Base-by-base conservation (phyloP, 2,888 invertebrate species). In the Ophioninae sp. region DNA sequence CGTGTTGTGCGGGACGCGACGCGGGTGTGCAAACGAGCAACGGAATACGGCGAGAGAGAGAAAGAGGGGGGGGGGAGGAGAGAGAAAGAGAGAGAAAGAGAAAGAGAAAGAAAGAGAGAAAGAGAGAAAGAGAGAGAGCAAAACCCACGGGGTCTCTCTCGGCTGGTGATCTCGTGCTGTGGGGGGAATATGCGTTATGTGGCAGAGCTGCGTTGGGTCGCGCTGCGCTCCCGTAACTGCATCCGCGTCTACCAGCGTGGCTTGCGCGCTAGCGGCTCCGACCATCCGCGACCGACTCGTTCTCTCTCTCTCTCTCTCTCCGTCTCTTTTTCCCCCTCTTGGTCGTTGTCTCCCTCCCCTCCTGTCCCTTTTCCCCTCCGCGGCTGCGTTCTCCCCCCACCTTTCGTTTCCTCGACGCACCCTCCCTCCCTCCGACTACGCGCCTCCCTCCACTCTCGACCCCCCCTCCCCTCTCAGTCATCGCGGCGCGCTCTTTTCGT, bases 161-260 rank as follows among this genome's bases (percentile, higher is more conserved):
- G 79, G 58, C 39, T 23, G 64, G 56, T 85, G 87, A 86, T 87
- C 87, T 87, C 87, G 51, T 88, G 89, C 87, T 88, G 88, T 87
- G 83, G 76, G 71, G 76, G 81, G 87, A 88, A 89, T 89, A 89
- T 90, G 90, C 90, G 88, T 90, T 88, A 58, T 75, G 87, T 87
- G 77, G 30, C 71, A 82, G 85, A 87, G 92, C 91, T 92, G 92
- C 91, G 92, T 92, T 91, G 91, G 91, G 92, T 92, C 92, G 92
- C 93, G 92, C 92, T 92, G 92, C 93, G 92, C 93, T 92, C 92
- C 92, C 93, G 92, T 93, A 93, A 93, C 93, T 93, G 93, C 92
- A 92, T 92, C 91, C 91, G 91, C 91, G 91, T 91, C 91, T 89
- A 88, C 87, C 88, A 89, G 90, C 89, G 89, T 90, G 91, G 91